Base-by-base conservation (phyloP, 1,140 invertebrate genomes). In the Bombus breviceps region DNA sequence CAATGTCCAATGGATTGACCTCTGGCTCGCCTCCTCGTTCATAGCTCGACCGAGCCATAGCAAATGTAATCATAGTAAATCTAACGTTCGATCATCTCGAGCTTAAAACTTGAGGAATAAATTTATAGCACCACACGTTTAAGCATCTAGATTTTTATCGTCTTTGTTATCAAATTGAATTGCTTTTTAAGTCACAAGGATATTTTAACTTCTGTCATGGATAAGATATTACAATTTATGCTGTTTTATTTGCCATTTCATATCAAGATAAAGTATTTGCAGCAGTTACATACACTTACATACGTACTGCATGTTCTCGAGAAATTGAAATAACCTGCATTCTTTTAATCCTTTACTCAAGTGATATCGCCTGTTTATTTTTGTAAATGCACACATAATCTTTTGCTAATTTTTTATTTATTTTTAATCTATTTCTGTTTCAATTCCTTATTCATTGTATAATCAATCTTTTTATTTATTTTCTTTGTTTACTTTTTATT, bases 21-120 rank as follows among this genome's bases (percentile, higher is more conserved):
- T 76, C 77, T 86, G 73, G 73, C 72, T n/a, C 72, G 62, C n/a
- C 15, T 62, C n/a, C 62, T 64, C 47, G 69, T 74, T 86, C 43
- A 43, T 53, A 34, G 57, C 22, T 57, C 73, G 53, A 72, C 68
- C 39, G n/a, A 59, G 47, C 72, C n/a, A 34, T 74, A 32, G 39
- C 28, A 69, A 85, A 85, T 57, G 28, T 74, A 68, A 81, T 81
- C 34, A 41, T 41, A 66, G 28, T 39, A 74, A 75, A 13, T 68
- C 43, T 66, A 66, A 74, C 68, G 18, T 15, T 66, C 59, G 32
- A 72, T 64, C 47, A 18, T 76, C 41, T n/a, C 2, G 28, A 66
- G 34, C 41, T 62, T 53, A 37, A 13, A 12, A 9, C 72, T 47
- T 43, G 2, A 8, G 47, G 5, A 39, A 22, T 37, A n/a, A 76